Base-by-base conservation (phyloP, 2,888 invertebrate species). In the Himalopsyche kuldschensis region DNA sequence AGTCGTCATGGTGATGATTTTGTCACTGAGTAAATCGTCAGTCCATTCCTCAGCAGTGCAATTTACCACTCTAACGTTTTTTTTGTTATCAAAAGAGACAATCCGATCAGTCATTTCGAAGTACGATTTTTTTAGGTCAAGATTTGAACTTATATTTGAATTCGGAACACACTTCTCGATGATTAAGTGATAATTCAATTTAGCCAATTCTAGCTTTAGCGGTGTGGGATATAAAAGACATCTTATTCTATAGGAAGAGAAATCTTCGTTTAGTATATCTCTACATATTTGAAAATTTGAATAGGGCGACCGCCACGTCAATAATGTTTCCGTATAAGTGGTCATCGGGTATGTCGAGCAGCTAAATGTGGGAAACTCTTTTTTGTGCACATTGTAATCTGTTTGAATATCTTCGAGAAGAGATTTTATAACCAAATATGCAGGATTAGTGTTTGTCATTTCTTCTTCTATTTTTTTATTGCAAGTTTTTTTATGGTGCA, bases 401-500 rank as follows among this genome's bases (percentile, higher is more conserved):
- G 83, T 83, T 63, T 84, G 80, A 76, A 83, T 75, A 24, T 75
- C n/a, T 17, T 84, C 80, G 4, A 86, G 55, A 48, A 86, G 69
- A 0, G 85, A 84, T 81, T 86, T 86, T 30, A 84, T 47, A 84
- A 82, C 87, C 85, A 24, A 85, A 55, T 3, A 55, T 55, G 5
- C 55, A 5, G n/a, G 55, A 6, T 24, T n/a, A 55, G 20, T 55
- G 77, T 78, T 77, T 55, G 69, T 80, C 32, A 30, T 85, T 80
- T 77, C 85, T 86, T 75, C 88, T 4, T 79, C 78, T 27, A 80
- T 41, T n/a, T 80, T 87, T 11, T 88, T 89, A 2, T 88, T 87
- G 75, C 88, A 87, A 63, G 90, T 88, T 27, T 88, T 88, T 17
- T 89, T 87, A 82, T 89, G 87, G 86, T 90, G 90, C 81, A 91